phyloP scores from a whole-genome alignment of 2,888 invertebrate species.

The Malacosoma neustria region DNA sequence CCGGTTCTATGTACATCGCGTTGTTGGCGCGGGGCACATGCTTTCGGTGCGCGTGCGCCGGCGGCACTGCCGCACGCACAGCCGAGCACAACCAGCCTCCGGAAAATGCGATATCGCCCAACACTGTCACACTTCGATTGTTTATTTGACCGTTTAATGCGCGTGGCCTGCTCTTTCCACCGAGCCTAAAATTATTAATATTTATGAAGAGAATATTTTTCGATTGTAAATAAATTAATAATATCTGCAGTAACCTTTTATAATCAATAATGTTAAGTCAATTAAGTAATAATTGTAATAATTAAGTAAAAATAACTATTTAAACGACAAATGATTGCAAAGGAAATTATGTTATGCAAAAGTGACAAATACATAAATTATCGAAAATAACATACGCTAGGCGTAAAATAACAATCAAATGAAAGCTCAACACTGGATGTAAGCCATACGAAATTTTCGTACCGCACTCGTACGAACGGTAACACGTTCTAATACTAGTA shows the following conservation, averaged over 20 bases:
- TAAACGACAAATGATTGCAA: slow-evolving; percentile 1
- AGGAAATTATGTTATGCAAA: slow-evolving; percentile 7
- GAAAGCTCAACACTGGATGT: slow-evolving; percentile 43
- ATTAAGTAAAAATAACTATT: slow-evolving; percentile 2
- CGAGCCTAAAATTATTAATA: slow-evolving; percentile 10
- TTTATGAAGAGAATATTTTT: too few relatives aligned
- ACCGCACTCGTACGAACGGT: slow-evolving; percentile 34
- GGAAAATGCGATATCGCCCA: slow-evolving; percentile 64
- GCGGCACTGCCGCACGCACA: slow-evolving; percentile 57
- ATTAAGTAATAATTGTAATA: too few relatives aligned
- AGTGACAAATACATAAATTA: slow-evolving; percentile 23
- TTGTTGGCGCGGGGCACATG: slow-evolving; percentile 62
- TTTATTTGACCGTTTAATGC: slow-evolving; percentile 54
- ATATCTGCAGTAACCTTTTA: too few relatives aligned
- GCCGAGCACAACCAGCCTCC: slow-evolving; percentile 54
- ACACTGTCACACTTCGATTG: slow-evolving; percentile 63
- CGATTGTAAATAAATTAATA: too few relatives aligned
- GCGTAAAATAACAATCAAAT: slow-evolving; percentile 49
- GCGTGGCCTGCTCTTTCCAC: slow-evolving; percentile 31
- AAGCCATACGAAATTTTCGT: slow-evolving; percentile 44
- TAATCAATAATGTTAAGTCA: too few relatives aligned
- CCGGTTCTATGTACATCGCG: slow-evolving; percentile 72
- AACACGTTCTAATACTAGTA: too few relatives aligned
- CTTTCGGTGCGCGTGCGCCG: slow-evolving; percentile 71
- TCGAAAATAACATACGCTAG: slow-evolving; percentile 42